Evolutionary conservation across 2,888 invertebrate genomes (phyloP).

Genomic region (Cybosia mesomella): DNA sequence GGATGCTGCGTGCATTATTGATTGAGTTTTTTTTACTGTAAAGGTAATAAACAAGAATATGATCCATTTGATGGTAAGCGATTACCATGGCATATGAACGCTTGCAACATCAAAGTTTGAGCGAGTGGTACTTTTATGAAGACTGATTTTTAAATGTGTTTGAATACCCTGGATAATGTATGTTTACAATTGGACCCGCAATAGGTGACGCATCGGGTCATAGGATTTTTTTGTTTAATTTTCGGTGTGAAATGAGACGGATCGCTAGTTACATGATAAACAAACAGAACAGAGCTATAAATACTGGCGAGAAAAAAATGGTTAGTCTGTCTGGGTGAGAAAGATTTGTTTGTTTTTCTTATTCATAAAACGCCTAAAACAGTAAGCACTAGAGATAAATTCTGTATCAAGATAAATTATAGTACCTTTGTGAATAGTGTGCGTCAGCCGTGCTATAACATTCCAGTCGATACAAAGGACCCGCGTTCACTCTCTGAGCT

Average conservation of each 20-base stretch:
- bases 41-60: not conserved
- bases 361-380: not conserved
- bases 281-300: not conserved
- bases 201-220: no score
- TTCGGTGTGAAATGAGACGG: no score
- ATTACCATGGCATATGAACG: not conserved
- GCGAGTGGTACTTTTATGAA: no score
- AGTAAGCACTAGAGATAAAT: not conserved
- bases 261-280: no score
- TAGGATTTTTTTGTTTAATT: no score
- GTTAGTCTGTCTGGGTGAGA: not conserved
- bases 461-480: no score
- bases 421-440: no score
- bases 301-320: not conserved
- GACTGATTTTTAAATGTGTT: no score
- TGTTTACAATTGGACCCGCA: no score
- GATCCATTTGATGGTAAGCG: not conserved
- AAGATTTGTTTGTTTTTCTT: not conserved
- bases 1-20: not conserved
- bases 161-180: no score
- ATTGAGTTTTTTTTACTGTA: not conserved
- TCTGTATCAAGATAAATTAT: not conserved
- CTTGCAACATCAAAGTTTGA: not conserved
- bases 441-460: no score
- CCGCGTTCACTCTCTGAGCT: no score